Base-by-base conservation (phyloP, 2,113 vertebrate genomes). In the Callaeas wilsoni region DNA sequence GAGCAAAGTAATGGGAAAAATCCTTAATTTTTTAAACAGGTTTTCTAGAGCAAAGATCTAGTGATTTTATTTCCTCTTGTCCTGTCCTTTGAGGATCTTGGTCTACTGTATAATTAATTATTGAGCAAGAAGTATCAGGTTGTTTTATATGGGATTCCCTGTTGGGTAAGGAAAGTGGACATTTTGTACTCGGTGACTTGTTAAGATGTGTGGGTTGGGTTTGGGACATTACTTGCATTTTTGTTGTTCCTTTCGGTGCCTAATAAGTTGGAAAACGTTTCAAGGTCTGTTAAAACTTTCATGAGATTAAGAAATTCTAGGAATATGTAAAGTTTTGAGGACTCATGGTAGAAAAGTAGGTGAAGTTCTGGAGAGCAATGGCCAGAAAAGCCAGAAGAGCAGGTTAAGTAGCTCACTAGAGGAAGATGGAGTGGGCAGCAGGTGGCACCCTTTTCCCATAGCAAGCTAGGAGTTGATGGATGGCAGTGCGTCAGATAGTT, bases 371-470 rank as follows among this genome's bases (percentile, higher is more conserved):
- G 56, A 84, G 62, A 69, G 1, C 47, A n/a, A 60, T 44, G 55
- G 39, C 20, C 17, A 37, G 75, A 46, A 50, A 84, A 89, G 10
- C 13, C 30, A 2, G 10, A 62, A 17, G 64, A 32, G 39, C 30
- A 65, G 32, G 55, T 15, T 47, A 23, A 59, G 22, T 39, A 21
- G 16, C 15, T 52, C 1, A 4, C 16, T 60, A 35, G 84, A 64
- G 55, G 73, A 83, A 46, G 92, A 56, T 49, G 53, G 25, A 80
- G 50, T 88, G 64, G 64, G 94, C 93, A 94, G 56, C 94, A 95
- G 96, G 62, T 96, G 93, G 96, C 94, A 95, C 87, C 90, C 85
- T 97, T 75, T 94, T 93, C 84, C 96, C 56, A 49, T 71, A 25
- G 75, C 91, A 92, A n/a, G 42, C 30, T 57, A 26, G 39, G 67